These are phyloP conservation scores for Catagonus wagneri DNA, from an alignment of 2,113 vertebrate genomes.

Conservation along the genomic window DNA sequence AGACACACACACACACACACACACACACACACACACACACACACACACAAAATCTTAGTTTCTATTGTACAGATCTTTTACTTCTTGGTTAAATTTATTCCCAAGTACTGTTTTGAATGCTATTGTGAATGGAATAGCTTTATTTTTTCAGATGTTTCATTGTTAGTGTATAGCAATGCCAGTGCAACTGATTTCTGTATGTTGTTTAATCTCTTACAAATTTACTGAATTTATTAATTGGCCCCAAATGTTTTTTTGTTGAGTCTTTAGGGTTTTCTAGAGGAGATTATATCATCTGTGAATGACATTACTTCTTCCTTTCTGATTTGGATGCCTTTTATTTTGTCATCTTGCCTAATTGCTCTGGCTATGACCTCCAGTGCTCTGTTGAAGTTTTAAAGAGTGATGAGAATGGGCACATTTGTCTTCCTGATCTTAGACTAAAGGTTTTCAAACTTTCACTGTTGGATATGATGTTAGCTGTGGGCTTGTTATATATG, in stretches of 20 bases:
- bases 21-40: no score
- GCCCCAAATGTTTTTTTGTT: not conserved
- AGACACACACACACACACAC: no score
- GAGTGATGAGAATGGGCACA: not conserved
- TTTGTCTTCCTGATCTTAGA: not conserved
- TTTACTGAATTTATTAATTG: not conserved
- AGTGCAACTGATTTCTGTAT: no score
- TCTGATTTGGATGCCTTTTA: not conserved
- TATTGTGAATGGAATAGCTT: no score
- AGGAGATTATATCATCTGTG: not conserved
- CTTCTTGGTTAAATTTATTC: not conserved
- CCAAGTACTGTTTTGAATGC: no score
- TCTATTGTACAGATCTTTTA: not conserved
- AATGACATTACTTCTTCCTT: not conserved
- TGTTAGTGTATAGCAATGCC: not conserved
- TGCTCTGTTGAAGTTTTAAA: not conserved
- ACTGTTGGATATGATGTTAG: not conserved
- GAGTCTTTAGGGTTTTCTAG: not conserved
- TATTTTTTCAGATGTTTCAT: not conserved
- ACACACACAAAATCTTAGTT: no score
- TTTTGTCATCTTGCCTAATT: not conserved
- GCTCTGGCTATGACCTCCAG: not conserved
- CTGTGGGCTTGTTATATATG: not conserved
- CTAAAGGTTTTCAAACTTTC: not conserved
- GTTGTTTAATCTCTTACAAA: not conserved